Conservation (phyloP, 2,888 invertebrate genomes). For the Bombylius discolor region DNA sequence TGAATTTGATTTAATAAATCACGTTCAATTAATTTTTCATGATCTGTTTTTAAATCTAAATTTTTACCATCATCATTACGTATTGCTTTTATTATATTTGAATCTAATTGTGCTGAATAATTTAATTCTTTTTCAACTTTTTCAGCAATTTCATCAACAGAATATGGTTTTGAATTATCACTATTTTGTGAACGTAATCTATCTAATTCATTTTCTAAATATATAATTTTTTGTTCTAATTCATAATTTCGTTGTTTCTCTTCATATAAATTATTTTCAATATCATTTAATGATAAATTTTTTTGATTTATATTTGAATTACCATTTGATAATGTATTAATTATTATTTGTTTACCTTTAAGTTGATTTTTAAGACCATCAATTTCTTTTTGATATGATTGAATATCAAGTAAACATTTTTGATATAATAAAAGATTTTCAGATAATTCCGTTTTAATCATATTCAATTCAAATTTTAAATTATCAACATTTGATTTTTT, state of each 20-base stretch:
- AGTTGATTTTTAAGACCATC: slow-evolving; percentile 43
- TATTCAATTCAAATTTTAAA: slow-evolving; percentile 34
- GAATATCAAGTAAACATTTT: slow-evolving; percentile 29
- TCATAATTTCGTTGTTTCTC: slow-evolving; percentile 21
- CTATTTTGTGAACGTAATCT: slow-evolving; percentile 26
- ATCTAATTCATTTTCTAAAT: slow-evolving; percentile 35
- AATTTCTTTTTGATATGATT: slow-evolving; percentile 41
- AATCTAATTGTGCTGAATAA: slow-evolving; percentile 46
- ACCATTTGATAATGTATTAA: slow-evolving; percentile 45
- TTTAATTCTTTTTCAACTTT: slow-evolving; percentile 46
- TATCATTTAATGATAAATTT: slow-evolving; percentile 34
- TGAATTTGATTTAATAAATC: slow-evolving; percentile 28
- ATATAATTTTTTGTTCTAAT: slow-evolving; percentile 40
- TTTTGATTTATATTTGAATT: slow-evolving; percentile 39
- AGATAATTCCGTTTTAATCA: slow-evolving; percentile 40
- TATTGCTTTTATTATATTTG: slow-evolving; percentile 44
- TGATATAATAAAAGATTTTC: slow-evolving; percentile 35
- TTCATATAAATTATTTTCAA: slow-evolving; percentile 19
- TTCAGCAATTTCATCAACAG: slow-evolving; percentile 42
- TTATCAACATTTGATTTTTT: slow-evolving; percentile 19
- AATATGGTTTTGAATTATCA: slow-evolving; percentile 30
- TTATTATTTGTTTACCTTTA: slow-evolving; percentile 44
- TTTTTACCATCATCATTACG: slow-evolving; percentile 16
- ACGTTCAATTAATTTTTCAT: slow-evolving; percentile 27
- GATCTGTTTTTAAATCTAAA: slow-evolving; percentile 26